A percentile compares a stretch with the other conserved stretches of the same genome.
phyloP scores from a whole-genome alignment of 1,140 invertebrate species.

The Nixonia krombeini region DNA sequence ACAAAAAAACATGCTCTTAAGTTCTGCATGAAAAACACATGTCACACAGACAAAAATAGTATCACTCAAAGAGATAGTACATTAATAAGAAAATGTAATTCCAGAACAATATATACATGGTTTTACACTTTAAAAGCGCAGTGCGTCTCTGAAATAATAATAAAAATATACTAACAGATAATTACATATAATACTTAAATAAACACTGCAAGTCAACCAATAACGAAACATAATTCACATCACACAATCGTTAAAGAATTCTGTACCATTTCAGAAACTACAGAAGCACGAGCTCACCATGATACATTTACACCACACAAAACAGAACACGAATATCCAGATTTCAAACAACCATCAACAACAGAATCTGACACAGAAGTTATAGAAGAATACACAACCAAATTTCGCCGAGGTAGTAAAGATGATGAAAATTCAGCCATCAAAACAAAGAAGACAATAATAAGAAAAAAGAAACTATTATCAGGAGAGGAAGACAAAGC shows the following conservation, averaged over 20 bases:
- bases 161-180: constrained; percentile 26
- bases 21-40: no score
- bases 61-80: no score
- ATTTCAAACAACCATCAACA: constrained; percentile 50
- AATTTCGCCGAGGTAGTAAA: constrained; percentile 63
- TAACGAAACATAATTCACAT: constrained; percentile 43
- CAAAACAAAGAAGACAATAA: constrained; percentile 65
- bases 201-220: constrained; percentile 15
- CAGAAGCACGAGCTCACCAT: constrained; percentile 69
- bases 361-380: constrained; percentile 65
- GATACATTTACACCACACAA: constrained; percentile 65
- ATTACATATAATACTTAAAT: constrained; percentile 15
- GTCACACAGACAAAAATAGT: no score
- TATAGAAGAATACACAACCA: constrained; percentile 67
- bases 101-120: no score
- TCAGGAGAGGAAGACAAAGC: constrained; percentile 47
- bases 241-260: no score
- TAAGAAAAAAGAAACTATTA: constrained; percentile 52
- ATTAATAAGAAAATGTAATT: no score
- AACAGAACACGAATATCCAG: constrained; percentile 66
- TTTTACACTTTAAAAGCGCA: no score
- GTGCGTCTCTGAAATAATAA: no score
- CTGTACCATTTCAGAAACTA: constrained; percentile 70
- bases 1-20: no score
- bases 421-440: constrained; percentile 66